phyloP scores from a whole-genome alignment of 2,113 vertebrate species.

The Upupa epops region DNA sequence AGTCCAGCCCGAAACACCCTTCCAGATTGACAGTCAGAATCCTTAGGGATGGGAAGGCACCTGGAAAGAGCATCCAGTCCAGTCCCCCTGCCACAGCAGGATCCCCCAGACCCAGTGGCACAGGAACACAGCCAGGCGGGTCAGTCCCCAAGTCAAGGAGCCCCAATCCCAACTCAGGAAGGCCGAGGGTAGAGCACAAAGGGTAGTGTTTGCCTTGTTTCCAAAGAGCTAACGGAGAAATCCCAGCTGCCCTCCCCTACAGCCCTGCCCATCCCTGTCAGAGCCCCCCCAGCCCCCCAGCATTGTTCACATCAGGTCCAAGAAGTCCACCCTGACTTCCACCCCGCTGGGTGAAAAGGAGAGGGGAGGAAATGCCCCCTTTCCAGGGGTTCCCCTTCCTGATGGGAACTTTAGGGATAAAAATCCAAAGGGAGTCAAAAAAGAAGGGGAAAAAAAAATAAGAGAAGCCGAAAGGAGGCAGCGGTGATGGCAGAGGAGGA shows the following conservation, averaged over 20 bases:
- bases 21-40: not conserved
- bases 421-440: not conserved
- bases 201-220: not conserved
- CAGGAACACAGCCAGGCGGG: no score
- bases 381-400: not conserved
- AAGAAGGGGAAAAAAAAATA: no score
- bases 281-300: not conserved
- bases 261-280: accelerated
- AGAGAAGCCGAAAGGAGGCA: accelerated
- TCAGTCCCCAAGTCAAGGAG: no score
- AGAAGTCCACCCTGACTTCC: not conserved
- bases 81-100: no score
- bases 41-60: no score
- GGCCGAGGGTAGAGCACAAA: no score
- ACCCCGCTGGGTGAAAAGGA: not conserved
- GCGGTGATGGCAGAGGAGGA: not conserved
- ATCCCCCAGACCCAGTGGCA: no score
- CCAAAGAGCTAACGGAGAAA: not conserved
- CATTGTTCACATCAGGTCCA: not conserved
- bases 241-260: accelerated
- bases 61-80: no score
- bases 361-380: not conserved
- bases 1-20: not conserved
- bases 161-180: no score
- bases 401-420: not conserved